A percentile compares a stretch with the other conserved stretches of the same genome.
Conservation (phyloP, 2,797 vertebrate species). For the Schizothorax lantsangensis region DNA sequence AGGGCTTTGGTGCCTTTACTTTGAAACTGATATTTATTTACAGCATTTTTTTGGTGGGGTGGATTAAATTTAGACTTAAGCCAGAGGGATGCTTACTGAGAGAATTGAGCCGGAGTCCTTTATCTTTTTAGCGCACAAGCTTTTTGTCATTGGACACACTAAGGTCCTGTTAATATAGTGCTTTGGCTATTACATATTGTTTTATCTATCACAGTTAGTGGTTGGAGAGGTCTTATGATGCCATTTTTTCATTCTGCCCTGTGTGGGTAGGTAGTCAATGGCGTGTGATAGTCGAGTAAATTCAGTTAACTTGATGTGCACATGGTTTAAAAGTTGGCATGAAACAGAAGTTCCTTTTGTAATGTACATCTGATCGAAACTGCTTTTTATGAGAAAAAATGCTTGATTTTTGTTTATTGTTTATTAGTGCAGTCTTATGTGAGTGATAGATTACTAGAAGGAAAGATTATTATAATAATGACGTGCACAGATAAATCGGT, state of each 20-base stretch:
- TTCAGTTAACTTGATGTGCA: not conserved
- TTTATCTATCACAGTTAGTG: constrained; percentile 19
- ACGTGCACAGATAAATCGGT: not conserved
- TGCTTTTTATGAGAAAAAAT: not conserved
- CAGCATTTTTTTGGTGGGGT: constrained; percentile 59
- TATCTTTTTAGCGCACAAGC: constrained; percentile 47
- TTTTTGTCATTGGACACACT: constrained; percentile 49
- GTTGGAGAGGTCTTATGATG: not conserved
- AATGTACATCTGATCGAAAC: not conserved
- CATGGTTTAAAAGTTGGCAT: not conserved
- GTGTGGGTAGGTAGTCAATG: not conserved
- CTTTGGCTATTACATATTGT: not conserved
- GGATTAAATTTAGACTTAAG: constrained; percentile 63
- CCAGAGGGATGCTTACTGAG: constrained; percentile 53
- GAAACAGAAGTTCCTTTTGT: not conserved
- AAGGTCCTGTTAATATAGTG: constrained; percentile 27
- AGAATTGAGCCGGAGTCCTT: constrained; percentile 41
- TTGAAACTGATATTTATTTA: constrained; percentile 73
- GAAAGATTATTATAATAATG: not conserved
- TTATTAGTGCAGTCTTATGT: not conserved
- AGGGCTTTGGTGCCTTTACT: constrained; percentile 71
- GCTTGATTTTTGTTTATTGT: not conserved
- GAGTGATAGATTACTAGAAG: not conserved
- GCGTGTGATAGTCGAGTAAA: not conserved
- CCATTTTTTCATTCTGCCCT: not conserved